These are phyloP conservation scores for Protobothrops mucrosquamatus DNA, from an alignment of 2,113 vertebrate species.

Conservation along the genomic window DNA sequence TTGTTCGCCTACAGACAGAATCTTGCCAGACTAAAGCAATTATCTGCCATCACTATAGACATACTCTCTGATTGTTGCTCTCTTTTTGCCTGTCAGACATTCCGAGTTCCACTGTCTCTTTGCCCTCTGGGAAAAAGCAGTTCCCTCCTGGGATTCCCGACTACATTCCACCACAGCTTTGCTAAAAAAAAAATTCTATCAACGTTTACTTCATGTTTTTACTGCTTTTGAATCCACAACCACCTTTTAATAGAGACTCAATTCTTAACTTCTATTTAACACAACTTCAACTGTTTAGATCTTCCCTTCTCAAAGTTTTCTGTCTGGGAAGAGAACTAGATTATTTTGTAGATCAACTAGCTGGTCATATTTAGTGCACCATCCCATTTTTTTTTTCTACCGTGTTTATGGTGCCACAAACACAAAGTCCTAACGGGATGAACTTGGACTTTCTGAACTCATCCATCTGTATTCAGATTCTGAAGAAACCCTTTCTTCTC, in stretches of 20 bases:
- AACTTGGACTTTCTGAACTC: fast-evolving
- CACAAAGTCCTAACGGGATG: not conserved
- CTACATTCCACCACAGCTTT: not conserved
- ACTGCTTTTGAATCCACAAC: not conserved
- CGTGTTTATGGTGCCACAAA: not conserved
- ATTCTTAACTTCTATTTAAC: not conserved
- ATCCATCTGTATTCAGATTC: not conserved
- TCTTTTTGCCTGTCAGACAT: not conserved
- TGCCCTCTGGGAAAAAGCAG: not conserved
- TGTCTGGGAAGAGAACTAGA: not conserved
- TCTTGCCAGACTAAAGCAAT: not conserved
- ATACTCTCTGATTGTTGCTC: not conserved
- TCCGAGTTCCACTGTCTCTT: not conserved
- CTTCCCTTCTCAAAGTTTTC: not conserved
- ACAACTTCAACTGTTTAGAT: not conserved
- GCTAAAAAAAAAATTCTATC: not conserved
- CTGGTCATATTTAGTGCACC: not conserved
- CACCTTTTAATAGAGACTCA: not conserved
- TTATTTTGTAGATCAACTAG: not conserved
- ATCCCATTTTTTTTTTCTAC: not conserved
- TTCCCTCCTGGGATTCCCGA: not conserved
- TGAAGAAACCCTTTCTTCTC: not conserved
- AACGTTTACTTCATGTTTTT: not conserved
- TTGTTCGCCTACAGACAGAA: not conserved
- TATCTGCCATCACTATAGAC: not conserved